phyloP scores from a whole-genome alignment of 2,888 invertebrate species.

The Amphipoea lucens region DNA sequence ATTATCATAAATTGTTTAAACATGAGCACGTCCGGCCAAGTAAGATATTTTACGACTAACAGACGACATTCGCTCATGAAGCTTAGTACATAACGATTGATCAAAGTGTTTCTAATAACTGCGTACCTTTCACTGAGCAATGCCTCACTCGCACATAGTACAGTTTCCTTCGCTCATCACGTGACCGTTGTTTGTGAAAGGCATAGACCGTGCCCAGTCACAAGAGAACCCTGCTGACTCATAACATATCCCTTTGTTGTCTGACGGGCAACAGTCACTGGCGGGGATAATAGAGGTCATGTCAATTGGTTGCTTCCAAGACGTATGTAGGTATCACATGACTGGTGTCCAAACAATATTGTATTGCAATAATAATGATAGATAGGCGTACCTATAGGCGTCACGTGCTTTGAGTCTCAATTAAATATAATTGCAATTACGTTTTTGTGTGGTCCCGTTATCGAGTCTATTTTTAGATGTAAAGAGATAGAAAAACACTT shows the following conservation, averaged over 20 bases:
- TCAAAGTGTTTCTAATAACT: constrained; percentile 40
- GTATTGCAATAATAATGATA: constrained; percentile 64
- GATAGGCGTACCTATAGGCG: constrained; percentile 39
- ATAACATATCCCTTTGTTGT: constrained; percentile 59
- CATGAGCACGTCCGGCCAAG: not conserved
- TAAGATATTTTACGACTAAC: constrained; percentile 17
- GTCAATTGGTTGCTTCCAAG: constrained; percentile 61
- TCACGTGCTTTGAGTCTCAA: constrained; percentile 69
- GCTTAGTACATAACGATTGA: constrained; percentile 10
- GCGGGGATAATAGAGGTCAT: constrained; percentile 61
- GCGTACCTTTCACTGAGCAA: constrained; percentile 62
- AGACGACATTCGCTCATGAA: constrained; percentile 21
- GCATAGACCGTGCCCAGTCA: constrained; percentile 64
- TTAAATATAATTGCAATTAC: constrained; percentile 63
- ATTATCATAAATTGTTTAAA: constrained; percentile 30
- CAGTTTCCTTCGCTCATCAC: constrained; percentile 69
- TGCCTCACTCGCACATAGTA: constrained; percentile 18
- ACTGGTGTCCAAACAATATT: constrained; percentile 63
- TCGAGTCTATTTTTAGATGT: constrained; percentile 56
- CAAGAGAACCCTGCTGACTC: constrained; percentile 66
- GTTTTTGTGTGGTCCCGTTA: constrained; percentile 56
- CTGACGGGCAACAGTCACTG: constrained; percentile 29
- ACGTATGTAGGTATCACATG: constrained; percentile 63
- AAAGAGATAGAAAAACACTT: constrained; percentile 16
- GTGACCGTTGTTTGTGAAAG: constrained; percentile 79